Evolutionary conservation across 1,140 invertebrate genomes (phyloP).

Genomic region (Drosophila willistoni): DNA sequence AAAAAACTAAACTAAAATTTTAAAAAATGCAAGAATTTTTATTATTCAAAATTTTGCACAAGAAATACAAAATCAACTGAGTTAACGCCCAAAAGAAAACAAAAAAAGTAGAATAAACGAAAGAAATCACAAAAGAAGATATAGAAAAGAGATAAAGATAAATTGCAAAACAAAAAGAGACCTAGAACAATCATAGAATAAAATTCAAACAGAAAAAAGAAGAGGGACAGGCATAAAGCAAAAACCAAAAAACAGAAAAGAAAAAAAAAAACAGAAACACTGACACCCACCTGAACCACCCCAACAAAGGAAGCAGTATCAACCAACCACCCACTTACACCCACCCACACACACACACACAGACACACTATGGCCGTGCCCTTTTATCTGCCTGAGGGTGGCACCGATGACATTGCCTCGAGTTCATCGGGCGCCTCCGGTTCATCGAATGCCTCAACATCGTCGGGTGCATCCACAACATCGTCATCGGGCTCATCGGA

Average conservation of each 20-base stretch:
- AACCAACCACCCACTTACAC: constrained; percentile 5
- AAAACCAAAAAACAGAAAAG: constrained; percentile 4
- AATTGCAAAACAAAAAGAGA: constrained; percentile 24
- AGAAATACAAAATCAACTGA: constrained; percentile 79
- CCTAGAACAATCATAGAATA: constrained; percentile 18
- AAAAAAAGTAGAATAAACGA: constrained; percentile 29
- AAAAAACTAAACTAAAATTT: constrained; percentile 44
- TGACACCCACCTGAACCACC: constrained; percentile 16
- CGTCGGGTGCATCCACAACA: constrained; percentile 51
- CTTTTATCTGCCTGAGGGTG: constrained; percentile 81
- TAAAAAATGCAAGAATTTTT: constrained; percentile 72
- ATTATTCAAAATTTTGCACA: constrained; percentile 74
- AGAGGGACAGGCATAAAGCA: constrained; percentile 31
- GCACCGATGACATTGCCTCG: constrained; percentile 74
- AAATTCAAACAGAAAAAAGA: constrained; percentile 21
- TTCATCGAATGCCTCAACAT: constrained; percentile 51
- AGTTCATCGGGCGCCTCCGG: constrained; percentile 64
- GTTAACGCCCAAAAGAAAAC: constrained; percentile 55
- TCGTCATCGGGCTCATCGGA: constrained; percentile 66
- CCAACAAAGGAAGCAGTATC: constrained; percentile 1
- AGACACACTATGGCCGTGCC: constrained; percentile 76
- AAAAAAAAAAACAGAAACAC: background rate
- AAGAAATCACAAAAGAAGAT: constrained; percentile 36
- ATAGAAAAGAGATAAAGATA: constrained; percentile 42
- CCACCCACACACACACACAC: constrained; percentile 17